Evolutionary conservation across 1,140 invertebrate species (phyloP), one percentile per base, ranked within the genome.

Genomic region (Lucilia sericata): DNA sequence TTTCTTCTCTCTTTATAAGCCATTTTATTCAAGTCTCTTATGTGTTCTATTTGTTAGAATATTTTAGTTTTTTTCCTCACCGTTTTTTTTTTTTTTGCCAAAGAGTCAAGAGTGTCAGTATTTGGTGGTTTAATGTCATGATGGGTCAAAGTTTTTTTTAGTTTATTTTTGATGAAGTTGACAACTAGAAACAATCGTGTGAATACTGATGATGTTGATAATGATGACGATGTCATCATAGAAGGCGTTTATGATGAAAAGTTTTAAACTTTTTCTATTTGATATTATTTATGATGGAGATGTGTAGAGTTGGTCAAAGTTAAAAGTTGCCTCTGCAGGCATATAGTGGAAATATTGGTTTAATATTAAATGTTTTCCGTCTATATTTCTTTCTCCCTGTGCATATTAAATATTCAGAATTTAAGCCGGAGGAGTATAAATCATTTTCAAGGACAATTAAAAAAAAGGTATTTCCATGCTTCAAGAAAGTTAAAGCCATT

Each of bases 181-280:
- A 19, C 65, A 70, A 70, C 21, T 4, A 25, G 3, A 2, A n/a
- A 70, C 19, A 70, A 70, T 21, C 4, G 17, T 60, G 17, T 60
- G 14, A 5, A 60, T 60, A 14, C 17, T 78, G 34, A 42, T 78
- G 75, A 78, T 78, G 75, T 19, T 10, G 34, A 42, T 78, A 34
- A 78, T 78, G 75, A n/a, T 10, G 10, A 42, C 36, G 36, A 78
- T 47, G 42, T 78, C 17, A 9, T 42, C 36, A 10, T 14, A 47
- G 42, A 42, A 42, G 76, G 14, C 47, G 47, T 13, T 80, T n/a
- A 49, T 80, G 76, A 51, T 80, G 42, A 21, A 19, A 49, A 49
- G 36, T 80, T 80, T n/a, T 80, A 36, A 80, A 80, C 36, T 80
- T 80, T 80, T 80, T 80, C 76, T 80, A 80, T 80, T 80, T 49